Percentiles rank a stretch among this genome's conserved stretches.
Conservation (phyloP, 2,888 invertebrate species). For the Phengaris alcon region DNA sequence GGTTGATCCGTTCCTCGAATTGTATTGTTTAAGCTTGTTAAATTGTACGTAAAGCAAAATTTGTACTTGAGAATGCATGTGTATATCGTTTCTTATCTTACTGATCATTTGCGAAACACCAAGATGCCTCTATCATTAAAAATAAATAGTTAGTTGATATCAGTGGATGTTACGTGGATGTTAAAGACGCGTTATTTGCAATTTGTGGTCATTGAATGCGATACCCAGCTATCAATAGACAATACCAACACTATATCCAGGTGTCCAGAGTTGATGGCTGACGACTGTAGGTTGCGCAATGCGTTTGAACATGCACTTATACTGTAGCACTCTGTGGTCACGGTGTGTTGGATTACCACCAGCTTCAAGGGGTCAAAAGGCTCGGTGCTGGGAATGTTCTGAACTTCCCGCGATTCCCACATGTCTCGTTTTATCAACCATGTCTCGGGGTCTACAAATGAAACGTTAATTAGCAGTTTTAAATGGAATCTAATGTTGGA, state of each 20-base stretch:
- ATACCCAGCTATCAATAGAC: slow-evolving; percentile 14
- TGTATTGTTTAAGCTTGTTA: neutral
- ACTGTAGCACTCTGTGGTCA: slow-evolving; percentile 27
- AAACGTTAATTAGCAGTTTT: neutral
- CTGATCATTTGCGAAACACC: too few relatives aligned
- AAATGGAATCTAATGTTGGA: too few relatives aligned
- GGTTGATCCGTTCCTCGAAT: neutral
- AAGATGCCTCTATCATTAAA: too few relatives aligned
- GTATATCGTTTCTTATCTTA: too few relatives aligned
- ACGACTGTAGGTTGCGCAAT: slow-evolving; percentile 50
- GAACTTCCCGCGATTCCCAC: slow-evolving; percentile 20
- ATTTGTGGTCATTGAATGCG: neutral
- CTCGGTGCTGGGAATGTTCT: slow-evolving; percentile 15
- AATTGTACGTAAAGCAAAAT: neutral
- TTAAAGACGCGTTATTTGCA: neutral
- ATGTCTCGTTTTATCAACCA: slow-evolving; percentile 15
- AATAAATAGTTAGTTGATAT: too few relatives aligned
- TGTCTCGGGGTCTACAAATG: neutral
- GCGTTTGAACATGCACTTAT: slow-evolving; percentile 42
- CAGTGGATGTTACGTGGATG: too few relatives aligned
- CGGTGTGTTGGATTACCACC: slow-evolving; percentile 27
- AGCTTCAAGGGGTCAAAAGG: slow-evolving; percentile 26
- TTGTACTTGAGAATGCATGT: too few relatives aligned
- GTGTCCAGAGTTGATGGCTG: slow-evolving; percentile 37
- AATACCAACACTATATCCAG: slow-evolving; percentile 49